These are phyloP conservation scores for Phodopus roborovskii DNA, from an alignment of 2,113 vertebrate species.

Conservation along the genomic window DNA sequence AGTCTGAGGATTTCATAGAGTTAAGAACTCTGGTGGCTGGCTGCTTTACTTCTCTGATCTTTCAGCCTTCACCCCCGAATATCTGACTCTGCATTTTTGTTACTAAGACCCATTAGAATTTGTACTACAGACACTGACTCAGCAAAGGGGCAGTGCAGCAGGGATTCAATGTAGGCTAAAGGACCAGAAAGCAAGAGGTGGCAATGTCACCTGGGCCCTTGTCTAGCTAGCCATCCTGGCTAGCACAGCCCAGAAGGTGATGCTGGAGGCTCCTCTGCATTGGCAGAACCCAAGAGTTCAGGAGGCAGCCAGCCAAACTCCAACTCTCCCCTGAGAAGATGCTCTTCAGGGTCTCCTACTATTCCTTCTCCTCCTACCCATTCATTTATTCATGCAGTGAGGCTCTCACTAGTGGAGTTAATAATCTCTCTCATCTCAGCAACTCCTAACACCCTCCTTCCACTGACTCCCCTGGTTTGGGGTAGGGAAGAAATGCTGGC, in stretches of 20 bases:
- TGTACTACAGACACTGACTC: background rate
- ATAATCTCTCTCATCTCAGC: conserved; percentile 36
- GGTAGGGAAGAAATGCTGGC: conserved; percentile 7
- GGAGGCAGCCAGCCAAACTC: too few relatives aligned
- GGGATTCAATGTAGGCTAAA: background rate
- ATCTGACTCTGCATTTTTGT: too few relatives aligned
- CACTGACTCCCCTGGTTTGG: background rate
- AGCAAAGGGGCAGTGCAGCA: background rate
- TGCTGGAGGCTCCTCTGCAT: background rate
- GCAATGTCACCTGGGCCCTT: background rate
- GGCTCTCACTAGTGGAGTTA: conserved; percentile 58
- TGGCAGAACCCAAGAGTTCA: background rate
- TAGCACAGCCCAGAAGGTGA: background rate
- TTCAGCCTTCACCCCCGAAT: too few relatives aligned
- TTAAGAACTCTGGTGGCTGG: too few relatives aligned
- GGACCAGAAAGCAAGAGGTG: background rate
- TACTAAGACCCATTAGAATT: too few relatives aligned
- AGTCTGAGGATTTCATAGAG: too few relatives aligned
- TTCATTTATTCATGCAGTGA: conserved; percentile 69
- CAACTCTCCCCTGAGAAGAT: background rate
- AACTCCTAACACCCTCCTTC: conserved; percentile 3
- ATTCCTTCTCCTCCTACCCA: background rate
- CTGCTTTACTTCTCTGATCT: too few relatives aligned
- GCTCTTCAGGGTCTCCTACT: background rate
- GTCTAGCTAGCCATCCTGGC: background rate